These are phyloP conservation scores for Siniperca scherzeri DNA, from an alignment of 2,797 vertebrate species.

Conservation along the genomic window DNA sequence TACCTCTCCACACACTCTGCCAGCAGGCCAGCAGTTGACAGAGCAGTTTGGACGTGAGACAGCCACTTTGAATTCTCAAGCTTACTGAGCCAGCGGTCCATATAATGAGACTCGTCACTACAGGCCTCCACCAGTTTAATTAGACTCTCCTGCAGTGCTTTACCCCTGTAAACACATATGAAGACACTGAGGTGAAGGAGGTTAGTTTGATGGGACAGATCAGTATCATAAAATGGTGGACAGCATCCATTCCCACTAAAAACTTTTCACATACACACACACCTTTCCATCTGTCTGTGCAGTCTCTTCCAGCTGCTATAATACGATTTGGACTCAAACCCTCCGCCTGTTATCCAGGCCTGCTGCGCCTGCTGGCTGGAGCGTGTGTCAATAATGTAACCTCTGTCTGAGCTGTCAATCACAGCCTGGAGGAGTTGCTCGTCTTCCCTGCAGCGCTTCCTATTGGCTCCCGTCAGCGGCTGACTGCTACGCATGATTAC, in stretches of 20 bases:
- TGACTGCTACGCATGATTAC: constrained; percentile 91
- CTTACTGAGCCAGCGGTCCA: constrained; percentile 91
- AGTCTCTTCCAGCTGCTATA: constrained; percentile 88
- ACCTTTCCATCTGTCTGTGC: constrained; percentile 90
- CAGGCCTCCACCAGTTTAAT: constrained; percentile 88
- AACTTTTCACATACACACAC: constrained; percentile 6
- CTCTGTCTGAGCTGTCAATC: constrained; percentile 79
- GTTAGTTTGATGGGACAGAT: background rate
- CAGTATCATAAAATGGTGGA: background rate
- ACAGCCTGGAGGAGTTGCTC: constrained; percentile 85
- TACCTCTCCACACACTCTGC: constrained; percentile 93
- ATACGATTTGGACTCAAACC: constrained; percentile 88
- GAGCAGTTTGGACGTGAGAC: constrained; percentile 88
- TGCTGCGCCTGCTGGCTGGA: constrained; percentile 89
- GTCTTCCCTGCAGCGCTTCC: constrained; percentile 88
- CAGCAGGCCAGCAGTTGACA: constrained; percentile 89
- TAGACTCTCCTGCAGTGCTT: constrained; percentile 90
- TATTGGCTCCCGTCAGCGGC: constrained; percentile 87
- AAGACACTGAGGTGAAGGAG: background rate
- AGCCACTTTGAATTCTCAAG: constrained; percentile 92
- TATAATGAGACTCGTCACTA: constrained; percentile 79
- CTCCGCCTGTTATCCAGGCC: constrained; percentile 85
- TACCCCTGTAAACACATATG: constrained; percentile 81
- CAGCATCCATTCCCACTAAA: background rate
- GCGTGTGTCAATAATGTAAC: constrained; percentile 89